phyloP scores from a whole-genome alignment of 2,888 invertebrate species.

The Ariolimax columbianus region DNA sequence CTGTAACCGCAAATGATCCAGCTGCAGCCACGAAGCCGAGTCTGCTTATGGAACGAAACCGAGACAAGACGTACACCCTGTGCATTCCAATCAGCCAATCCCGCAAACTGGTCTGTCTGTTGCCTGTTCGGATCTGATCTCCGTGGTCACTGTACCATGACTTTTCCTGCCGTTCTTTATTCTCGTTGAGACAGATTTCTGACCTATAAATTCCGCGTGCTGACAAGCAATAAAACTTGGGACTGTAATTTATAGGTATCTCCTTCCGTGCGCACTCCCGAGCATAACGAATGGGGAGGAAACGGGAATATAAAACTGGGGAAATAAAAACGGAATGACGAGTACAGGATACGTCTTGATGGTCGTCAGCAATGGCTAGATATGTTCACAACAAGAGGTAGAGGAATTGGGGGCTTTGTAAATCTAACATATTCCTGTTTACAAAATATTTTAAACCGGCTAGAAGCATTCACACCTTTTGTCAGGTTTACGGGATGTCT shows the following conservation, averaged over 20 bases:
- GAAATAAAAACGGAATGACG: background rate
- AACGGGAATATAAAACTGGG: background rate
- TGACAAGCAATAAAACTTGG: slow-evolving; percentile 11
- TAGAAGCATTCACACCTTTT: background rate
- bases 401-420: background rate
- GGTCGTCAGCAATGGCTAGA: background rate
- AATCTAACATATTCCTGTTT: background rate
- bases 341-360: background rate
- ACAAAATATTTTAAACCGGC: background rate
- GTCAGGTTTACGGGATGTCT: background rate
- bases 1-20: too few species aligned
- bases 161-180: background rate
- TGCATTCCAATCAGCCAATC: too few species aligned
- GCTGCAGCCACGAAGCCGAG: too few species aligned
- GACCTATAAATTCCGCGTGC: background rate
- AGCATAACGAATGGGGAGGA: background rate
- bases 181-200: background rate
- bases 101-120: background rate
- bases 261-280: background rate
- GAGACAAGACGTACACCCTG: too few species aligned
- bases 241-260: slow-evolving; percentile 5
- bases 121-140: background rate
- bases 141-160: slow-evolving; percentile 9
- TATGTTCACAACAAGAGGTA: background rate
- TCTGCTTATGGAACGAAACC: too few species aligned